Conservation (phyloP, 2,888 invertebrate genomes). For the Caenorhabditis macrosperma region DNA sequence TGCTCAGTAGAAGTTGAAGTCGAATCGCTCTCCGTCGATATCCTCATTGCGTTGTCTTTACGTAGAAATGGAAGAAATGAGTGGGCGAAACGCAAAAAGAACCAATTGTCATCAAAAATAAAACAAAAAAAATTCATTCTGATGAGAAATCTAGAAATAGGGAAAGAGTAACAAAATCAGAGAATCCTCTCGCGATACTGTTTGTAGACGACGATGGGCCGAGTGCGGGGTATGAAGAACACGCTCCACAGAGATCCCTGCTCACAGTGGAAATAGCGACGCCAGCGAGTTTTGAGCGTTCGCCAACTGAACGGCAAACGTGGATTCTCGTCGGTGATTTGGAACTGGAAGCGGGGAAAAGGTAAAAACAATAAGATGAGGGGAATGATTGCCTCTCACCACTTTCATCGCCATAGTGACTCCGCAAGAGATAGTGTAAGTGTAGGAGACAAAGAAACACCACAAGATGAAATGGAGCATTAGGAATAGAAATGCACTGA, state of each 20-base stretch:
- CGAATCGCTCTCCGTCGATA: slow-evolving; percentile 44
- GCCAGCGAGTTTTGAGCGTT: slow-evolving; percentile 23
- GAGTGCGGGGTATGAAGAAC: slow-evolving; percentile 23
- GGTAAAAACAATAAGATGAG: neutral
- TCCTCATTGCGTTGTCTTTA: slow-evolving; percentile 16
- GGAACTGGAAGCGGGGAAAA: slow-evolving; percentile 19
- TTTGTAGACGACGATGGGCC: slow-evolving; percentile 21
- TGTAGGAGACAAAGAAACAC: slow-evolving; percentile 35
- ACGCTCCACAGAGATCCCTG: slow-evolving; percentile 27
- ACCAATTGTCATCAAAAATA: neutral
- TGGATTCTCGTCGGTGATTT: slow-evolving; percentile 34
- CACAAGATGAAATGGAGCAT: slow-evolving; percentile 47
- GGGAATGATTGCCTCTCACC: neutral
- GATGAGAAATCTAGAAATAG: neutral
- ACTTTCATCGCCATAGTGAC: slow-evolving; percentile 42
- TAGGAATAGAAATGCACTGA: slow-evolving; percentile 13
- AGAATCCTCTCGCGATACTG: slow-evolving; percentile 28
- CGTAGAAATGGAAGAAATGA: neutral
- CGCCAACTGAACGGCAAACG: slow-evolving; percentile 28
- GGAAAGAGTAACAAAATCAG: neutral
- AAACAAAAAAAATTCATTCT: too few relatives aligned
- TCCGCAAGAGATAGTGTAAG: slow-evolving; percentile 31
- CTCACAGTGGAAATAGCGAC: slow-evolving; percentile 35
- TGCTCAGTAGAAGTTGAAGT: slow-evolving; percentile 18
- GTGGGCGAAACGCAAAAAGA: neutral